These are phyloP conservation scores for Cacatua alba DNA, from an alignment of 2,113 vertebrate genomes.

Conservation along the genomic window DNA sequence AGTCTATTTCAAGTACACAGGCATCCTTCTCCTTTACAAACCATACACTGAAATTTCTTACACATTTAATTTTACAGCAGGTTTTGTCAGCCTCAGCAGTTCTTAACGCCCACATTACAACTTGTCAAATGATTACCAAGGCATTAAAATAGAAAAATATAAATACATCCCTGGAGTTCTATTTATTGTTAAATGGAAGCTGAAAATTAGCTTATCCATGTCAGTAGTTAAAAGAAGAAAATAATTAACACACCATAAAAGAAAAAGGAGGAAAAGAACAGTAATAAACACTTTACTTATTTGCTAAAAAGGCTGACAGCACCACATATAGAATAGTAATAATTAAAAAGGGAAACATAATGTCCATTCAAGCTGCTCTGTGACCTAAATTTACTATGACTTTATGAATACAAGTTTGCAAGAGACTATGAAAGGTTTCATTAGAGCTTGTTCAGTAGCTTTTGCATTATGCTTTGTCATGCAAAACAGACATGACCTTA, in stretches of 20 bases:
- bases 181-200: neutral
- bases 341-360: neutral
- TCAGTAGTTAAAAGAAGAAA: neutral
- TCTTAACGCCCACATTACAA: slow-evolving; percentile 24
- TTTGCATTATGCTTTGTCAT: neutral
- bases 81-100: slow-evolving; percentile 7
- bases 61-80: slow-evolving; percentile 29
- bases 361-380: neutral
- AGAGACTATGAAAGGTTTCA: neutral
- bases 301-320: neutral
- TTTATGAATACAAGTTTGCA: neutral
- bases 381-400: neutral
- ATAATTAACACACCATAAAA: neutral
- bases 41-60: neutral
- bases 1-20: neutral
- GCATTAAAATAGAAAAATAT: neutral
- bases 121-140: neutral
- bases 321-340: neutral
- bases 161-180: neutral
- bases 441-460: neutral
- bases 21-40: neutral
- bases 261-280: neutral
- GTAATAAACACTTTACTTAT: neutral
- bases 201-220: neutral
- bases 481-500: neutral